Evolutionary conservation across 2,113 vertebrate genomes (phyloP), one percentile per base, ranked within the genome.

Genomic region (Uropsilus gracilis): DNA sequence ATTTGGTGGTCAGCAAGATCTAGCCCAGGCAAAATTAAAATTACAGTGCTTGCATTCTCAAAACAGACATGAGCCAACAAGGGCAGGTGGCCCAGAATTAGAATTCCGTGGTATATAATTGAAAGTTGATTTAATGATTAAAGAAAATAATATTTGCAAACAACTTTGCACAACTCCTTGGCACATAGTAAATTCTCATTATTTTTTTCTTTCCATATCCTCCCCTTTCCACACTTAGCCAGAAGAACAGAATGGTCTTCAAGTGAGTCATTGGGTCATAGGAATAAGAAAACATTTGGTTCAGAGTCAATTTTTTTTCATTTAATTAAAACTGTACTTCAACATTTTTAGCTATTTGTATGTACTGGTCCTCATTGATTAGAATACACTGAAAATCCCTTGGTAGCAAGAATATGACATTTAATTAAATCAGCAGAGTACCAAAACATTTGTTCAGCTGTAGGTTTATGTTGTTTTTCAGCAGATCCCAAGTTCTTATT

Each of bases 341-440:
- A 96, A 13, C 61, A 80, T 66, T 95, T 76, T 69, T 42, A 46
- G 69, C 63, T 90, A 24, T 72, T 84, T 87, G 18, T 95, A 37
- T 55, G n/a, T 44, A 69, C 53, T 81, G n/a, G 84, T 95, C 34
- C 89, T 94, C 72, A 76, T 88, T 92, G 80, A 95, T 95, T 93
- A 92, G 37, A 93, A 92, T 84, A 89, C 96, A 95, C 66, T 32
- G 61, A 97, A 94, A 97, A 94, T 97, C 85, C 28, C 84, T 75
- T 77, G 96, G 68, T 85, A 93, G 80, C 86, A 89, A 77, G 97
- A 96, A 53, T 89, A 93, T 57, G 69, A 30, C 71, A 78, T 96
- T 97, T 97, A 97, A 94, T 96, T 96, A 97, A 97, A 89, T 97
- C 89, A 96, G 30, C 55, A 95, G 57, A 89, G 13, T 87, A 97